A percentile compares a stretch with the other conserved stretches of the same genome.
These are phyloP conservation scores for Larimichthys polyactis DNA, from an alignment of 2,113 vertebrate genomes.

Conservation along the genomic window DNA sequence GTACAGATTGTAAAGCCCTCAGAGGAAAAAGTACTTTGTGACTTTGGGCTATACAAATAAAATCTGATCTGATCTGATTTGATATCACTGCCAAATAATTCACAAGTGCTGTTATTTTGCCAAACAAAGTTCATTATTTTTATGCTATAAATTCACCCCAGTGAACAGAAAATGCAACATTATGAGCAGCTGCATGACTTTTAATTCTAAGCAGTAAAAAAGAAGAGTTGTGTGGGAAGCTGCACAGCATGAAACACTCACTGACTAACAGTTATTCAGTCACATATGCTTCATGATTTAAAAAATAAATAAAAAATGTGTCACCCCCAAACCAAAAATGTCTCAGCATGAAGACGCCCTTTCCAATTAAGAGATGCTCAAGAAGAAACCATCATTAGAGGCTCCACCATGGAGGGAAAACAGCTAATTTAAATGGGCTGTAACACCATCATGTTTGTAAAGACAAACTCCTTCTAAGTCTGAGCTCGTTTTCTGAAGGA, in stretches of 20 bases:
- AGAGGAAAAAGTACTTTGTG: too few relatives aligned
- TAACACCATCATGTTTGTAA: background rate
- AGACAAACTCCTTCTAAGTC: too few relatives aligned
- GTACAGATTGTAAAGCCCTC: too few relatives aligned
- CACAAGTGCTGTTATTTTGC: too few relatives aligned
- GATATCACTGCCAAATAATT: too few relatives aligned
- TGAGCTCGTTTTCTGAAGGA: too few relatives aligned
- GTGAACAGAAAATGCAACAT: too few relatives aligned
- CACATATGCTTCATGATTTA: conserved; percentile 14
- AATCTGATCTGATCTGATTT: too few relatives aligned
- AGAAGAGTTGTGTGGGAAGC: background rate
- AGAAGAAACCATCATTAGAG: conserved; percentile 53
- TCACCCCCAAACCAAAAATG: conserved; percentile 44
- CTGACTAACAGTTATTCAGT: background rate
- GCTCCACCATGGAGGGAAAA: conserved; percentile 18
- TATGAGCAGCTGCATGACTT: background rate
- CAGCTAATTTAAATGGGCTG: conserved; percentile 23
- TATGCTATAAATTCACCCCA: too few relatives aligned
- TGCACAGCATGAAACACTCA: background rate
- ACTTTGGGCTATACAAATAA: too few relatives aligned
- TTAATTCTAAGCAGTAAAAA: background rate
- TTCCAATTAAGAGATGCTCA: conserved; percentile 51
- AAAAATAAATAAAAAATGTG: conserved; percentile 14
- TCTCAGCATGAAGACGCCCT: conserved; percentile 51
- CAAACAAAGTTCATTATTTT: too few relatives aligned